Base-by-base conservation (phyloP, 2,888 invertebrate genomes). In the Prosapia bicincta region DNA sequence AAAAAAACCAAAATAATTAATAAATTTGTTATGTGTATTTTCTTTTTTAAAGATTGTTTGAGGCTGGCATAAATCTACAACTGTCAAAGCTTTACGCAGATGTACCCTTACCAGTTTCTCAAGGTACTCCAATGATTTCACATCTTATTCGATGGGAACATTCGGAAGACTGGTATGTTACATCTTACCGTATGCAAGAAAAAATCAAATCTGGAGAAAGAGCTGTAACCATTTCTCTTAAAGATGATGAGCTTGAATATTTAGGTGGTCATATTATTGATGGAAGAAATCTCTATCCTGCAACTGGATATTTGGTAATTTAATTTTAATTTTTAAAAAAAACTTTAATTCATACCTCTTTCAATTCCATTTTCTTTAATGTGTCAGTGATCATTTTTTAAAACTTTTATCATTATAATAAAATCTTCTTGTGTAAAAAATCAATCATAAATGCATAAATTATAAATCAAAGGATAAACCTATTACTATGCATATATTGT, bases 121-220 rank as follows among this genome's bases (percentile, higher is more conserved):
- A 92, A 30, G 92, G 93, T 0, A 98, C 98, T 0, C 92, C 94
- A 0, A 93, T 93, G 90, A 87, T 97, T 67, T 89, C 94, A 0
- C 92, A 95, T 3, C 86, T 93, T 1, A 89, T 98, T n/a, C 90
- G 90, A 79, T 98, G 97, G 97, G 93, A 97, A 80, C 97, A 98
- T 82, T 88, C 89, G 23, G 90, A 91, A 77, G 90, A 92, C 77
- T 93, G 93, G 92, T 91, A 89, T 80, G 91, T 93, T 0, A 90
- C 91, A 0, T 88, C 89, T 68, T 92, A 90, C 83, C 89, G 88
- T 79, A 89, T 89, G 66, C 89, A 90, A 83, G 90, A 90, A 81
- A 90, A 90, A 81, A 89, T 90, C 81, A 88, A 89, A 75, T 90
- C 90, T 32, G 91, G 92, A 0, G 92, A 93, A 80, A 86, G 91